Base-by-base conservation (phyloP, 2,888 invertebrate species). In the Trachelus iudaicus region DNA sequence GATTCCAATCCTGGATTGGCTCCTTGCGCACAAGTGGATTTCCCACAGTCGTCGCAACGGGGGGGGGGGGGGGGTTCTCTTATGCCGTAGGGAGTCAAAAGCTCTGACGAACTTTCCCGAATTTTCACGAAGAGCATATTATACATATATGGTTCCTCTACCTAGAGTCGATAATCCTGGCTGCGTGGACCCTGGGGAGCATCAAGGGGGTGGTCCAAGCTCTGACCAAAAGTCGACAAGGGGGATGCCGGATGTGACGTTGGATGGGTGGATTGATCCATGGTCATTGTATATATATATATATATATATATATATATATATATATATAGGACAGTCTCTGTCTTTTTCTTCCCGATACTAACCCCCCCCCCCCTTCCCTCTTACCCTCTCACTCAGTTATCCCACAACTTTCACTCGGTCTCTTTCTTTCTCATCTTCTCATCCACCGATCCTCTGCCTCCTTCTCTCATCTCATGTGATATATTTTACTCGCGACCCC, bases 211-310 rank as follows among this genome's bases (percentile, higher is more conserved):
- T 81, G 81, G 81, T 82, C 80, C 83, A 79, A 82, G 80, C 80
- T 84, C 78, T 85, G 82, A 79, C 81, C 83, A 81, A 84, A 86
- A 86, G 88, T 82, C 79, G 80, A 81, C 75, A 73, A 73, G 78
- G 79, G 85, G 83, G 87, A 89, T 90, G 40, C 23, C 40, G 40
- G 40, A 56, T 56, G 31, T 71, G 71, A 31, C 31, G 71, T 33
- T 15, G 71, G 71, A 30, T 71, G 31, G 31, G 30, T 71, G 71
- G 31, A 71, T 30, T 71, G 71, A 71, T 71, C 71, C 71, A 34
- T 31, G 71, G 31, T 71, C 71, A 71, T 71, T 33, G 33, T 11
- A 11, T 11, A 9, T 69, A 30, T 33, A 9, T 69, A 69, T 37
- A 37, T 37, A 34, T 34, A 34, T 34, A 34, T 34, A 34, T 34